Base-by-base conservation (phyloP, 1,140 invertebrate genomes). In the Hycleus cichorii region DNA sequence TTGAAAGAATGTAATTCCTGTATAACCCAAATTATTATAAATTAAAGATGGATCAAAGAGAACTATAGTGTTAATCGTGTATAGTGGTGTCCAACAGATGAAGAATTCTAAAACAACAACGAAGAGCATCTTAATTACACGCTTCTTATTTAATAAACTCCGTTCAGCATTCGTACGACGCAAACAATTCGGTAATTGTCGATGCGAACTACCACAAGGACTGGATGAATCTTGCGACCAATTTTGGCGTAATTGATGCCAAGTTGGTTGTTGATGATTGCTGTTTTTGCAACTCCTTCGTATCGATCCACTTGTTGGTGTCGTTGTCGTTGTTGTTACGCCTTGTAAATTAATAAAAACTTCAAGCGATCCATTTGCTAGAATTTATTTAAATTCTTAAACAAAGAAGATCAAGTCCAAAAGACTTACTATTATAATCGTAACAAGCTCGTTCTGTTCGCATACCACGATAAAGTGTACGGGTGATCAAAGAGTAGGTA, bases 61-160 rank as follows among this genome's bases (percentile, higher is more conserved):
- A 5, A 77, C 77, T 60, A 83, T 77, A 3, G 85, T 85, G 67
- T 85, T 85, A 26, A 88, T 74, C 18, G 83, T 74, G 64, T 85
- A 87, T 0, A 87, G 70, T 0, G 87, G 87, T 6, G 85, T 87
- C 86, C 86, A 89, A 69, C 86, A 89, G 38, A 88, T 76, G 71
- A 89, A 89, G 71, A 88, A 89, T 64, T 88, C 84, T 6, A 87
- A 65, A 7, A 89, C 85, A 3, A 89, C 79, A 3, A 85, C 84
- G 62, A 85, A 89, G 62, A 72, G 47, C 70, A 72, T 72, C 67
- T 78, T 74, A 59, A 73, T 74, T 64, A 77, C 68, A 68, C 76
- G 77, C 74, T 67, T 70, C 63, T 73, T 78, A 59, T 77, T 78
- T 59, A 74, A 69, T 52, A 78, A 57, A 57, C 73, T 78, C 51